phyloP scores from a whole-genome alignment of 2,888 invertebrate genomes.

The Choristoneura rosaceana region DNA sequence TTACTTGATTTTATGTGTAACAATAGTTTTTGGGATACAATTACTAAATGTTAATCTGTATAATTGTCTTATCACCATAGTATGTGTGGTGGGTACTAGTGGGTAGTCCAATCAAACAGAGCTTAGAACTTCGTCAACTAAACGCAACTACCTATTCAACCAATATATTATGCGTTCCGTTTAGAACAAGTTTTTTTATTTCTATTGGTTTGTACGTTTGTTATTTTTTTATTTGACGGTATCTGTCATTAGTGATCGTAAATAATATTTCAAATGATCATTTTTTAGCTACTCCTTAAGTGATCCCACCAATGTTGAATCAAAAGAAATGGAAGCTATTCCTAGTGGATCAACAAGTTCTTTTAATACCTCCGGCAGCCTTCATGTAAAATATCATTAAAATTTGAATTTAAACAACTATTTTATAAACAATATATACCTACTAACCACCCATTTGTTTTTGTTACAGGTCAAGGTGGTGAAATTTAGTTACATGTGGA shows the following conservation, averaged over 20 bases:
- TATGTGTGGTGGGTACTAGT: neutral
- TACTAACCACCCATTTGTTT: conserved; percentile 49
- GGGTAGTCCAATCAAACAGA: neutral
- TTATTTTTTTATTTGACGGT: conserved; percentile 28
- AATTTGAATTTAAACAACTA: neutral
- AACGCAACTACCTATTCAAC: neutral
- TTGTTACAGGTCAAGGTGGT: conserved; percentile 98
- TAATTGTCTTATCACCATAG: neutral
- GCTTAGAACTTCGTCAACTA: neutral
- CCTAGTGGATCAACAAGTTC: neutral
- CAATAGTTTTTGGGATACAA: neutral
- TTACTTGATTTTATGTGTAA: neutral
- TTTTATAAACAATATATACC: neutral
- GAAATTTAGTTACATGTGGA: conserved; percentile 99
- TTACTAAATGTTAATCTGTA: neutral
- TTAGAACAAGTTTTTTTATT: conserved; percentile 9
- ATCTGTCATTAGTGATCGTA: conserved; percentile 13
- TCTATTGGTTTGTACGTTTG: neutral
- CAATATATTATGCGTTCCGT: neutral
- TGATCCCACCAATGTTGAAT: conserved; percentile 4
- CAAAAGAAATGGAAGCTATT: conserved; percentile 3
- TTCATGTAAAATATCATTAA: conserved; percentile 12
- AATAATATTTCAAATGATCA: conserved; percentile 6
- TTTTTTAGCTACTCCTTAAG: neutral
- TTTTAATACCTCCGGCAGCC: conserved; percentile 13